Conservation (phyloP, 2,113 vertebrate genomes). For the Percopsis transmontana region DNA sequence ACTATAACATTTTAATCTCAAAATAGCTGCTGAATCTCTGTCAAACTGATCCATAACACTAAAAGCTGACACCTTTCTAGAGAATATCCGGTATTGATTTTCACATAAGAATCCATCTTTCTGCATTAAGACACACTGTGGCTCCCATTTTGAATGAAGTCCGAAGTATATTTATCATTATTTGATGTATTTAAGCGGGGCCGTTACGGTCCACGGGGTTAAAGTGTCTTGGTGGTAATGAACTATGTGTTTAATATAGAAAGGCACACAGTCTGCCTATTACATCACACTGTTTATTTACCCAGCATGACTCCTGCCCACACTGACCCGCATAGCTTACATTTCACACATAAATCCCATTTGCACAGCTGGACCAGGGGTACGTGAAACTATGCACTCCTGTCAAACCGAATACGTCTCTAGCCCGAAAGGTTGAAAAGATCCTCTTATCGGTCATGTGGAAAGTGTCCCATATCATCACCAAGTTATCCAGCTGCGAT, state of each 20-base stretch:
- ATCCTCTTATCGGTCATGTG: slow-evolving; percentile 21
- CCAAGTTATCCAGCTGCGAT: neutral
- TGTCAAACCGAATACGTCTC: too few relatives aligned
- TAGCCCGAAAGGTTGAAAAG: too few relatives aligned
- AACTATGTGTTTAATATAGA: slow-evolving; percentile 52
- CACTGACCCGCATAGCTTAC: slow-evolving; percentile 42
- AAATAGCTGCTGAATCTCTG: slow-evolving; percentile 53
- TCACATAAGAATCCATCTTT: slow-evolving; percentile 70
- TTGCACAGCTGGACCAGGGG: slow-evolving; percentile 47
- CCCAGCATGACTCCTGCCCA: slow-evolving; percentile 34
- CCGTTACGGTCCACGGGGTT: slow-evolving; percentile 43
- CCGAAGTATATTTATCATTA: slow-evolving; percentile 40
- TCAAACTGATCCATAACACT: slow-evolving; percentile 63
- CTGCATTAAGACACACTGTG: slow-evolving; percentile 63
- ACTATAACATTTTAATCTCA: slow-evolving; percentile 44
- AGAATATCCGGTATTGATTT: slow-evolving; percentile 73
- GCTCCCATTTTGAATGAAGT: slow-evolving; percentile 60
- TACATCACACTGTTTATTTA: slow-evolving; percentile 57
- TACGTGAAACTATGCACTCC: neutral
- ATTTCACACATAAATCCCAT: slow-evolving; percentile 37
- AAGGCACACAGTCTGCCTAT: slow-evolving; percentile 26
- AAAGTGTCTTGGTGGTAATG: slow-evolving; percentile 52
- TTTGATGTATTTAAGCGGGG: slow-evolving; percentile 55
- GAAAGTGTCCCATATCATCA: slow-evolving; percentile 19
- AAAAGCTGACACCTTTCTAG: slow-evolving; percentile 60